Percentiles rank a stretch among this genome's conserved stretches.
Conservation (phyloP, 1,140 invertebrate species). For the Pachypeltis micranthus region DNA sequence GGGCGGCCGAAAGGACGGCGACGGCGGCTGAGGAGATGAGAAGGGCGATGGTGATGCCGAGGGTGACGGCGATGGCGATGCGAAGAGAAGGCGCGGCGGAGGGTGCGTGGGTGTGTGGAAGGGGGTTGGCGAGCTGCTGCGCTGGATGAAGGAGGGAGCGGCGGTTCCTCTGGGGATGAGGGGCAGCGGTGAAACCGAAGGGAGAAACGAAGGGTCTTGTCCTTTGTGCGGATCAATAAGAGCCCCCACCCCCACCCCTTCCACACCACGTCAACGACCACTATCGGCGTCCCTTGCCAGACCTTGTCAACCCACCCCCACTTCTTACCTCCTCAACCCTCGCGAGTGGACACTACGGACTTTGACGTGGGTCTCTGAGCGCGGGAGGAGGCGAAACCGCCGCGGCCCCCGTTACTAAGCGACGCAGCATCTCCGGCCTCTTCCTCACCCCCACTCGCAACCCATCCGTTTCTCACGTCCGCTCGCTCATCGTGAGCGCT, state of each 20-base stretch:
- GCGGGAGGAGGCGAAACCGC: background rate
- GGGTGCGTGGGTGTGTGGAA: too few species aligned
- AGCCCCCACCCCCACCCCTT: slow-evolving; percentile 16
- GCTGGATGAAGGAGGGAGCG: slow-evolving; percentile 25
- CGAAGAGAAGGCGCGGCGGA: slow-evolving; percentile 19
- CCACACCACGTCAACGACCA: background rate
- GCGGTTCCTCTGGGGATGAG: too few species aligned
- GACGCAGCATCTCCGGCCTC: slow-evolving; percentile 24
- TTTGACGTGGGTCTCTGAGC: slow-evolving; percentile 7
- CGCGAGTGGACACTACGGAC: slow-evolving; percentile 8
- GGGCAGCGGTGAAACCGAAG: slow-evolving; percentile 21
- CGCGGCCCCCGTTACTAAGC: slow-evolving; percentile 21
- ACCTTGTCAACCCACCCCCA: background rate
- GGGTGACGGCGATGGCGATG: slow-evolving; percentile 6
- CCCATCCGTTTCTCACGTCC: slow-evolving; percentile 14
- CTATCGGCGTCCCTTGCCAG: background rate
- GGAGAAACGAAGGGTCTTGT: slow-evolving; percentile 28
- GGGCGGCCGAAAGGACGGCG: slow-evolving; percentile 16
- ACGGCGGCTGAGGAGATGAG: slow-evolving; percentile 14
- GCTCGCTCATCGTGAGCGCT: too few species aligned
- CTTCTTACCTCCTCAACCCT: slow-evolving; percentile 8
- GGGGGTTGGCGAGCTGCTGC: slow-evolving; percentile 27
- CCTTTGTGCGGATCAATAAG: slow-evolving; percentile 28
- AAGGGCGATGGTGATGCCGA: background rate
- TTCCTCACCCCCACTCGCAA: slow-evolving; percentile 17